Evolutionary conservation across 2,113 vertebrate genomes (phyloP), one percentile per base, ranked within the genome.

Genomic region (Aramus guarauna): DNA sequence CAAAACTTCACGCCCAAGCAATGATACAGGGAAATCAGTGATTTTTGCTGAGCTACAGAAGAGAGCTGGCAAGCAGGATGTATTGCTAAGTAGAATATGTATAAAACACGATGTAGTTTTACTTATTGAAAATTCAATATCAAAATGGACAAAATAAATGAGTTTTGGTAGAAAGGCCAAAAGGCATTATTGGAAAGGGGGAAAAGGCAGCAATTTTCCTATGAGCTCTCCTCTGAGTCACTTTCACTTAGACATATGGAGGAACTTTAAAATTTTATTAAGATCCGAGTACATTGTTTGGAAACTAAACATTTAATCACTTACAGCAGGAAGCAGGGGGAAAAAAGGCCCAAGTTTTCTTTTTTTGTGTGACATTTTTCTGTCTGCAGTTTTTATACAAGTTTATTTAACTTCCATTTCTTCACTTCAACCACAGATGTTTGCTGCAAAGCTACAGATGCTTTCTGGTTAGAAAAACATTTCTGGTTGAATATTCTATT

Each of bases 261-360:
- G 45, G 48, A 76, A 39, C 39, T 87, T 89, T 6, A 85, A 76
- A 85, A 89, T 92, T 90, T 85, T 92, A 85, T 95, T 91, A 72
- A 68, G 45, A 94, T 50, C 13, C 0, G 3, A 90, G 60, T 58
- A 88, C 16, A 37, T 85, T 71, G 67, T 24, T 6, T 91, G 29
- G 66, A 96, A 88, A 95, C 66, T 85, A 90, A 97, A 92, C 41
- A 62, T 81, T 90, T 91, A 87, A 94, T 87, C 73, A 69, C 37
- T 90, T 90, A 76, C 69, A 91, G 62, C 43, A 91, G 80, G 58
- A 89, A 86, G 55, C 26, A 32, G 34, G 5, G 19, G 2, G 19
- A 1, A 63, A 63, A 85, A 88, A 75, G 24, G 10, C 20, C 9
- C 26, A 82, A 81, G 37, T 12, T 84, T 10, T 32, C 39, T 89